Base-by-base conservation (phyloP, 2,888 invertebrate species). In the Timema podura region DNA sequence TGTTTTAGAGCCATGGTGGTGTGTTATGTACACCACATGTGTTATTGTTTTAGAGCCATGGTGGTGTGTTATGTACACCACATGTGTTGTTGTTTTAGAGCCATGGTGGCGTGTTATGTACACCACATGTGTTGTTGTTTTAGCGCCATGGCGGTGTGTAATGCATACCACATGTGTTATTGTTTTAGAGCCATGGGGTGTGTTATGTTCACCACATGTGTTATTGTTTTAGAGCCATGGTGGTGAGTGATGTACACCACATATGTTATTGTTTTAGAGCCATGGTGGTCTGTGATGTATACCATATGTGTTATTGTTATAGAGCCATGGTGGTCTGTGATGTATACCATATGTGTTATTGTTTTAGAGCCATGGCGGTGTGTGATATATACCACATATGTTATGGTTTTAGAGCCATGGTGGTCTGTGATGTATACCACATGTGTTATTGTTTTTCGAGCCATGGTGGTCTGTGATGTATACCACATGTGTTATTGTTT, bases 311-410 rank as follows among this genome's bases (percentile, higher is more conserved):
- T 8, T 47, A 0, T 59, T 57, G 45, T 64, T 69, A 0, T 69
- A 80, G 80, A n/a, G 82, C 81, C 9, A 82, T 82, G 76, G 81
- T 82, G 0, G 80, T 82, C 5, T 73, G 71, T 15, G n/a, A n/a
- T n/a, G n/a, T n/a, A n/a, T n/a, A n/a, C n/a, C n/a, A n/a, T n/a
- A n/a, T n/a, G 9, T 46, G 5, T 8, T 47, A 0, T 59, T 57
- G 45, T 64, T 69, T 2, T 69, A 80, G 80, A n/a, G 82, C 81
- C 9, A 82, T 82, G 76, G 81, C 82, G 0, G 80, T 82, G 5
- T 73, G 71, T 15, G 9, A n/a, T n/a, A n/a, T n/a, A n/a, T n/a
- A n/a, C n/a, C n/a, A n/a, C n/a, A n/a, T n/a, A n/a, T 46, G 5
- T 8, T 47, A 0, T 59, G 45, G 45, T 64, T 69, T 2, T 69